phyloP scores from a whole-genome alignment of 2,113 vertebrate genomes.

The Phaetusa simplex region DNA sequence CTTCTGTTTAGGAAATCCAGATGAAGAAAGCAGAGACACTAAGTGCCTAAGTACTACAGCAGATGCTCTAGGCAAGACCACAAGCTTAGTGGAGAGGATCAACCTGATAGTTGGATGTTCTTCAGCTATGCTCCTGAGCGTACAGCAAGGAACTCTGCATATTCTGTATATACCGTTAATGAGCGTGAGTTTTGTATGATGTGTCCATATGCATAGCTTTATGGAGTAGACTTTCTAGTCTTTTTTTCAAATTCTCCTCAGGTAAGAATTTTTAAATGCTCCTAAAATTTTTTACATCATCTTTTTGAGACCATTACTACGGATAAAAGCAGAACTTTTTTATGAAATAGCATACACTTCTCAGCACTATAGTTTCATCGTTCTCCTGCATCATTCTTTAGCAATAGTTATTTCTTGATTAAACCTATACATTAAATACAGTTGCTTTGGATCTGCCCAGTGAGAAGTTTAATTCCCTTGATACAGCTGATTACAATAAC shows the following conservation, averaged over 20 bases:
- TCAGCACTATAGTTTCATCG: not conserved
- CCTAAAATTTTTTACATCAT: not conserved
- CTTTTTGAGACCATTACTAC: not conserved
- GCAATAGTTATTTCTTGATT: not conserved
- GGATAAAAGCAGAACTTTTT: not conserved
- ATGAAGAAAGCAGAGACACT: not conserved
- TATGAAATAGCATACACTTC: not conserved
- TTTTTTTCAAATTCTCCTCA: not conserved
- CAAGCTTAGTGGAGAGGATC: not conserved
- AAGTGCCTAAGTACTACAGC: not conserved
- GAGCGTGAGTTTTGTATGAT: not conserved
- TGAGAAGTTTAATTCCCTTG: not conserved
- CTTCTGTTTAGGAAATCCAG: not conserved
- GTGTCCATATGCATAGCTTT: not conserved
- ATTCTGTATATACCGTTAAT: not conserved
- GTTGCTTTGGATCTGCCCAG: not conserved
- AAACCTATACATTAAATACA: not conserved
- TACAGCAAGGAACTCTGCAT: not conserved
- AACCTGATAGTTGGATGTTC: not conserved
- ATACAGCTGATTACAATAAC: not conserved
- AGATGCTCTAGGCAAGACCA: not conserved
- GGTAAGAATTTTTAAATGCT: not conserved
- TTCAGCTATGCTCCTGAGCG: not conserved
- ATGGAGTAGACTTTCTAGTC: not conserved
- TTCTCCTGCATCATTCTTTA: not conserved